Conservation (phyloP, 2,888 invertebrate species). For the Rhagium mordax region DNA sequence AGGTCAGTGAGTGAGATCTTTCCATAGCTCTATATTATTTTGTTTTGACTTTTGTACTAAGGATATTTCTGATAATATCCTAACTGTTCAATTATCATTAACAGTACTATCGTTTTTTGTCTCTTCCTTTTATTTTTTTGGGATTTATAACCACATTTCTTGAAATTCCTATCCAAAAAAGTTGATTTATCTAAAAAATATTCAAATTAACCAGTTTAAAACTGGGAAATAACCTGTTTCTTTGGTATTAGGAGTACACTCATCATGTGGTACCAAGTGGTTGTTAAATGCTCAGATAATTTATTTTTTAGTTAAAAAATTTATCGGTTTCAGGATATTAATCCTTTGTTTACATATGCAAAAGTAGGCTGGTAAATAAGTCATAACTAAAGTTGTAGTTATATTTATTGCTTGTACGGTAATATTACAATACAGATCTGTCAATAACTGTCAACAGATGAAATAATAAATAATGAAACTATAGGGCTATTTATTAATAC, state of each 20-base stretch:
- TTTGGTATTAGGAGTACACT: not conserved
- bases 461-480: too few relatives aligned
- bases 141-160: not conserved
- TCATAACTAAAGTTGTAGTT: too few relatives aligned
- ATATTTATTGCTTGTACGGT: too few relatives aligned
- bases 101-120: not conserved
- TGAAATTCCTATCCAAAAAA: not conserved
- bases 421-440: too few relatives aligned
- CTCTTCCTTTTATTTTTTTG: not conserved
- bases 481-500: too few relatives aligned
- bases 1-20: not conserved
- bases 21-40: not conserved
- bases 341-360: too few relatives aligned
- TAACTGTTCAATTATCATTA: not conserved
- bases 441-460: too few relatives aligned
- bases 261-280: not conserved
- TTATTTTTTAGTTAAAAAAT: not conserved
- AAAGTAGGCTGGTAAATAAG: too few relatives aligned
- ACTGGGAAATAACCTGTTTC: not conserved
- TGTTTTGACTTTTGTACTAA: not conserved
- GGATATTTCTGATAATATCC: not conserved
- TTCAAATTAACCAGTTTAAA: not conserved
- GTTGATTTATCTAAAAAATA: not conserved
- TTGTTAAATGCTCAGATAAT: not conserved
- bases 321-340: too few relatives aligned